Base-by-base conservation (phyloP, 2,888 invertebrate genomes). In the Pherbina coryleti region DNA sequence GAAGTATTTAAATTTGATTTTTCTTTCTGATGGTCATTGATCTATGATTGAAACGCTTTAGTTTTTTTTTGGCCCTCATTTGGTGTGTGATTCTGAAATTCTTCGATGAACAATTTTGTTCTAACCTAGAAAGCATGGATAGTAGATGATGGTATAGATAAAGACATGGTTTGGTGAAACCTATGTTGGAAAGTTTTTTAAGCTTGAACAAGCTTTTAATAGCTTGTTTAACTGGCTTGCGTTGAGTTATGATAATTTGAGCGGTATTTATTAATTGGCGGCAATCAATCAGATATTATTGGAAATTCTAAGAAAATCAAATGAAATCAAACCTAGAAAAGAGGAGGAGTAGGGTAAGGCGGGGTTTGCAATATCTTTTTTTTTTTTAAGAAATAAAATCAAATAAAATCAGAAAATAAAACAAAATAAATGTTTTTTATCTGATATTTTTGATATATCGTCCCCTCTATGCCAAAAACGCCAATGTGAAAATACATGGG, bases 1-100 rank as follows among this genome's bases (percentile, higher is more conserved):
- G 82, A 85, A 83, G 86, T 86, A 86, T 85, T 85, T 86, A 84
- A 86, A 77, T 77, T 73, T 8, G 49, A 51, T 85, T 86, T 84
- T 79, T 81, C 82, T 76, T 82, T 82, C 8, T 7, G 55, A 55
- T 75, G 75, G 75, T 75, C 75, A 75, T 75, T 75, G 75, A 75
- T 75, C 75, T 49, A 75, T 66, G 34, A 53, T 55, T 53, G 19
- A 55, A 55, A 19, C 55, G 55, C 7, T 55, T 19, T 9, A 19
- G 19, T 55, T 22, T n/a, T 51, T n/a, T 17, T 53, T 53, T 53
- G 17, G 3, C 17, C 53, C 53, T n/a, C 53, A 17, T 53, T 55
- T 55, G 55, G 22, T 55, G n/a, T n/a, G 9, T 19, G 22, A 19
- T 19, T 55, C 7, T 19, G 22, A 55, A 55, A 55, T 55, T n/a